Conservation (phyloP, 1,140 invertebrate species). For the Ectropis grisescens region DNA sequence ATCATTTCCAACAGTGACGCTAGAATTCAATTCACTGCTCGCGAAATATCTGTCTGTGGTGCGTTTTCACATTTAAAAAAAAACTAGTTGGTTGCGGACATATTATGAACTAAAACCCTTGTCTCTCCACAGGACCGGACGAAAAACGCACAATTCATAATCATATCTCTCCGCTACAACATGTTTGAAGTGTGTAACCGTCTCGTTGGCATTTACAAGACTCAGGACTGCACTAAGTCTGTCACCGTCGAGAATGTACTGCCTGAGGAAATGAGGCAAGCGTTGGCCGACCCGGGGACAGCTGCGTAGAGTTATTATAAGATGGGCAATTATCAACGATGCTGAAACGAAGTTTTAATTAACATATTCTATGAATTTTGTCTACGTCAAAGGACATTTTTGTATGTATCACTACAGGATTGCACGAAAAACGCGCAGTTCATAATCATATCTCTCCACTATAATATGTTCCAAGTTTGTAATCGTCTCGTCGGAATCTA, state of each 20-base stretch:
- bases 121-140: constrained; percentile 94
- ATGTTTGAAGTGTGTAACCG: constrained; percentile 97
- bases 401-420: no score
- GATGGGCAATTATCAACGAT: no score
- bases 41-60: no score
- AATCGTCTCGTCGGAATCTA: constrained; percentile 96
- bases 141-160: constrained; percentile 98
- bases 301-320: no score
- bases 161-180: constrained; percentile 96
- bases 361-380: no score
- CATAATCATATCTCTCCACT: constrained; percentile 96
- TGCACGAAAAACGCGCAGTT: constrained; percentile 98
- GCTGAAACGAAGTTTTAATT: neutral
- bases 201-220: constrained; percentile 97
- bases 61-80: no score
- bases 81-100: no score
- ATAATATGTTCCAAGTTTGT: constrained; percentile 98
- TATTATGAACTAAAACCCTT: no score
- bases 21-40: no score
- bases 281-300: no score
- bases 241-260: constrained; percentile 75
- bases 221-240: constrained; percentile 90
- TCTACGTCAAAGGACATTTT: no score
- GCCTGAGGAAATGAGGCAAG: neutral
- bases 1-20: no score